Evolutionary conservation across 2,113 vertebrate genomes (phyloP).

Genomic region (Dicrurus megarhynchus): DNA sequence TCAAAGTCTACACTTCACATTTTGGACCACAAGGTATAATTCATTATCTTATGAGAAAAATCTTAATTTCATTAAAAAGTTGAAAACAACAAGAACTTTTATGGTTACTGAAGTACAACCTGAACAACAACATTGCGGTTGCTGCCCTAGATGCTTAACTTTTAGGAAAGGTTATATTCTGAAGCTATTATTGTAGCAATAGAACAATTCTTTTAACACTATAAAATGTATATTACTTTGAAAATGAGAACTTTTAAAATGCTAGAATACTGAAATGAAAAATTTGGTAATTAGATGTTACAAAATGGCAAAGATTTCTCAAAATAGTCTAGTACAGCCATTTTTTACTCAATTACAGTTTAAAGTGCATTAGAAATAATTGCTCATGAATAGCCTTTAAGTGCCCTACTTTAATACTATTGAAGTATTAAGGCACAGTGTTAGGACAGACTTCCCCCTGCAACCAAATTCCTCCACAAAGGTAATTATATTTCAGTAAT

Average conservation of each 20-base stretch:
- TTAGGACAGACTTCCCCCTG: neutral
- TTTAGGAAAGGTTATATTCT: neutral
- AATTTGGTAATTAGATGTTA: neutral
- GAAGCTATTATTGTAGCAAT: neutral
- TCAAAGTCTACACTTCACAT: neutral
- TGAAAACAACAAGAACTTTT: neutral
- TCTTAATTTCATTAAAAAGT: neutral
- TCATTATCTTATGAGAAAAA: neutral
- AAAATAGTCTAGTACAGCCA: neutral
- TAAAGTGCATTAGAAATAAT: neutral
- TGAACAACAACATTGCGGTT: neutral
- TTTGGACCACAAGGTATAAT: neutral
- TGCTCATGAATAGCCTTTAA: neutral
- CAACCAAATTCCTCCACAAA: neutral
- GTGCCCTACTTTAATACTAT: neutral
- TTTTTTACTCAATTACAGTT: neutral
- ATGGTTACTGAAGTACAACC: neutral
- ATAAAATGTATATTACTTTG: neutral
- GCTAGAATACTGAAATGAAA: neutral
- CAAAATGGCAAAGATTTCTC: neutral
- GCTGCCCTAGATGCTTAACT: neutral
- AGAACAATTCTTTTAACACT: neutral
- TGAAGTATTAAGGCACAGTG: neutral
- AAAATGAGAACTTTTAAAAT: neutral
- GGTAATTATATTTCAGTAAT: constrained; percentile 19